Conservation (phyloP, 2,113 vertebrate genomes). For the Ifrita kowaldi region DNA sequence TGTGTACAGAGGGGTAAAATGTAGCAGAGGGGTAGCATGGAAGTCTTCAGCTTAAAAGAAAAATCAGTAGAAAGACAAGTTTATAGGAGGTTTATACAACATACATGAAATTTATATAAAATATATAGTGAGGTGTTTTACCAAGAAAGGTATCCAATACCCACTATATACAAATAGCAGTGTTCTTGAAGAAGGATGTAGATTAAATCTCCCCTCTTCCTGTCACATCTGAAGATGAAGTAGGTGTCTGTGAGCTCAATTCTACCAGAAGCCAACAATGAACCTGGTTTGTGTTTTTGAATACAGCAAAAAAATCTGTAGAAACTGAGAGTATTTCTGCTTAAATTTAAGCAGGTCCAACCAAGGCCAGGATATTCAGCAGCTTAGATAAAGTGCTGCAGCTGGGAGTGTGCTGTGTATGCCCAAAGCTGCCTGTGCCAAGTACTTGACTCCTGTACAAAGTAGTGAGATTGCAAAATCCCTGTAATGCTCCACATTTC, state of each 20-base stretch:
- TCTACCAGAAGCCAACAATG: not conserved
- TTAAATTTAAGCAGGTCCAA: not conserved
- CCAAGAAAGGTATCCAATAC: not conserved
- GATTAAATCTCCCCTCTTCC: not conserved
- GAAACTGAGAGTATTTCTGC: not conserved
- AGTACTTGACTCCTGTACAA: not conserved
- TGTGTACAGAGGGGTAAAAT: not conserved
- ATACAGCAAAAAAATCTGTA: not conserved
- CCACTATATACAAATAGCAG: not conserved
- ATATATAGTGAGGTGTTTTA: not conserved
- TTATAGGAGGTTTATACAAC: not conserved
- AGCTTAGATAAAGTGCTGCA: not conserved
- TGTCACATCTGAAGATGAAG: not conserved
- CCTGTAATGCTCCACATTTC: not conserved
- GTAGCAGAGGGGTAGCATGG: not conserved
- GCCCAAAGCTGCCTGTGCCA: not conserved
- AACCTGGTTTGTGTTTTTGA: not conserved
- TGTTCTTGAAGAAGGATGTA: not conserved
- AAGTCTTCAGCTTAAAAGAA: not conserved
- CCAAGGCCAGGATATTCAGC: not conserved
- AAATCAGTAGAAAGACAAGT: not conserved
- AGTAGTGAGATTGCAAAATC: not conserved
- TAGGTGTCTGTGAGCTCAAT: not conserved
- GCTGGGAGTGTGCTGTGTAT: not conserved
- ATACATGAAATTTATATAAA: not conserved